These are phyloP conservation scores for Siniperca scherzeri DNA, from an alignment of 2,797 vertebrate species.

Conservation along the genomic window DNA sequence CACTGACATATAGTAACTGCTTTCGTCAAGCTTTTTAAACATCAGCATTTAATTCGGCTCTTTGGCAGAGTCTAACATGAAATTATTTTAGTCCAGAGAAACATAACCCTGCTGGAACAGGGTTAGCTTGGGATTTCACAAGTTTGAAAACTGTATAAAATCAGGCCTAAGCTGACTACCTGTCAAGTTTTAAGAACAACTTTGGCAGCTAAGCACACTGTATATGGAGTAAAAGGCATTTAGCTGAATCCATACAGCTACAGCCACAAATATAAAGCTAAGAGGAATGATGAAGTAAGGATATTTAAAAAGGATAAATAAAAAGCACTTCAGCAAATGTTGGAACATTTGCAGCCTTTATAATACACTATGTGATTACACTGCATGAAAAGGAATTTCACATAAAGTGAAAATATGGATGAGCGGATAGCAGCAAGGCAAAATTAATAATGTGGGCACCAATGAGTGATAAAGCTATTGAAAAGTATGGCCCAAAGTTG, in stretches of 20 bases:
- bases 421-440: not conserved
- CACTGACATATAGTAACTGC: constrained; percentile 34
- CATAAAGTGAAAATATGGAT: constrained; percentile 23
- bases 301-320: constrained; percentile 32
- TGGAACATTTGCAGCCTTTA: constrained; percentile 5
- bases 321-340: constrained; percentile 31
- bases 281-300: not conserved
- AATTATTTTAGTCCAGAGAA: constrained; percentile 55
- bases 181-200: constrained; percentile 50
- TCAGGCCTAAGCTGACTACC: constrained; percentile 39
- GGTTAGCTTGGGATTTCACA: constrained; percentile 52
- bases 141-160: constrained; percentile 54
- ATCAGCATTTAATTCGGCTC: constrained; percentile 44
- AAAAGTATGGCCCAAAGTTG: not conserved
- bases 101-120: constrained; percentile 50
- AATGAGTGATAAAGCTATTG: constrained; percentile 6
- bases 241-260: constrained; percentile 12
- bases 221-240: constrained; percentile 7
- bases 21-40: constrained; percentile 38
- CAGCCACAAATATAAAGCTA: constrained; percentile 3
- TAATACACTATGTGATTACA: not conserved
- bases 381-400: not conserved
- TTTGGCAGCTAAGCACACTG: constrained; percentile 30
- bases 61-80: constrained; percentile 43
- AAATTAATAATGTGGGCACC: constrained; percentile 22